phyloP scores from a whole-genome alignment of 92 coral and sea anemone genomes.

The Parazoanthus swiftii region DNA sequence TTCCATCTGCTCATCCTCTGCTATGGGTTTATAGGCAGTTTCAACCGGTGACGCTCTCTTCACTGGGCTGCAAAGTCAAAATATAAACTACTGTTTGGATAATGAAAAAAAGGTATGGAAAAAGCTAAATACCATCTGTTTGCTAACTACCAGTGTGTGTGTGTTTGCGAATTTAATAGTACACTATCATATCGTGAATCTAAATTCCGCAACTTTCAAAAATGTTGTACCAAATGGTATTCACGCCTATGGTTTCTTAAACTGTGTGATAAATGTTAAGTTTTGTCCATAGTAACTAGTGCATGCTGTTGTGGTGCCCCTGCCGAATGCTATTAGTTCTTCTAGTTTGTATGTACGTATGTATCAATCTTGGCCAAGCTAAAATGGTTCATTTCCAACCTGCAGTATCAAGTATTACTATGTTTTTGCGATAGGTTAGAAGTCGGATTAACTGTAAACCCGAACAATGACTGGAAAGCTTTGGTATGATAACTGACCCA shows the following conservation, averaged over 20 bases:
- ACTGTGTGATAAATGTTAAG: too few species aligned
- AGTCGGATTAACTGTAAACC: background rate
- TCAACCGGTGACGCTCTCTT: slow-evolving; percentile 19
- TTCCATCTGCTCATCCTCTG: slow-evolving; percentile 33
- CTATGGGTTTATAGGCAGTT: background rate
- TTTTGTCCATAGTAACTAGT: too few species aligned
- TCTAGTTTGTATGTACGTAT: too few species aligned
- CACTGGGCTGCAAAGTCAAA: slow-evolving; percentile 28
- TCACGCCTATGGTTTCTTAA: too few species aligned
- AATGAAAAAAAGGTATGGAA: background rate
- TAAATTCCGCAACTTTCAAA: background rate
- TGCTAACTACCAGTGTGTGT: too few species aligned
- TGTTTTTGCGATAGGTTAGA: background rate
- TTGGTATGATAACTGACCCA: too few species aligned
- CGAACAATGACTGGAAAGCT: background rate
- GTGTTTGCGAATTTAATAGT: too few species aligned
- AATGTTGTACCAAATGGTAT: background rate
- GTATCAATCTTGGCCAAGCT: background rate
- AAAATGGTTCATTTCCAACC: too few species aligned
- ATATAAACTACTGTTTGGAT: background rate
- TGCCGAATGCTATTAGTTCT: too few species aligned
- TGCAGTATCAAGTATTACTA: too few species aligned
- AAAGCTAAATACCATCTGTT: background rate
- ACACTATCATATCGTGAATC: background rate
- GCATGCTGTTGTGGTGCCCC: too few species aligned